Evolutionary conservation across 2,797 vertebrate species (phyloP), one percentile per base, ranked within the genome.

Genomic region (Pyrocephalus nanus): DNA sequence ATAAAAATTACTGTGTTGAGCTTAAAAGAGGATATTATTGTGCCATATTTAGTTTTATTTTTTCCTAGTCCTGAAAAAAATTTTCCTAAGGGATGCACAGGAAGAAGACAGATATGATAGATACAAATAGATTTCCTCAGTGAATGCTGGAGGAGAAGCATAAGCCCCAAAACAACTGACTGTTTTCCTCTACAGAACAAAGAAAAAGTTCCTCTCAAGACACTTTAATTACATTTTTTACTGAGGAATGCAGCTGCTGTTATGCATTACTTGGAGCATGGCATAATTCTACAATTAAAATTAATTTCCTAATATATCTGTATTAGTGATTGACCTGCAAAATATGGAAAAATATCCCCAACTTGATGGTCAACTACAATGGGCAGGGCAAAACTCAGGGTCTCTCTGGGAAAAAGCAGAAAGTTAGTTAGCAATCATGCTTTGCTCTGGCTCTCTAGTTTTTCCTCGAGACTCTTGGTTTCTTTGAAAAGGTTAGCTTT

Each of bases 1-100:
- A 95, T 93, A 95, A 95, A 96, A 93, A 92, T 88, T 90, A 84
- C 55, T 74, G 60, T 82, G 74, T 89, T 88, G 70, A 85, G 38
- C 34, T 94, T 95, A 90, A 96, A 95, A 86, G 42, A 43, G 61
- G 45, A 85, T 92, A 71, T 95, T 87, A 81, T 62, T 73, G 69
- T 88, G 71, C 77, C 80, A 88, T 64, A 93, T 95, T 95, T 88
- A 70, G 79, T 64, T 94, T 72, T 81, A 77, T 77, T 88, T 95
- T 88, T 86, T 78, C 60, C 51, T 53, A 43, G 54, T 88, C 77
- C 86, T 92, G 30, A 88, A 91, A 93, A 79, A 72, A 43, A 36
- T 36, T 5, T 88, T 95, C 94, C 83, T 95, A 87, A 74, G 93
- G 83, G 86, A 93, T 84, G 53, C 27, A 77, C 19, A 78, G 60